Evolutionary conservation across 2,113 vertebrate species (phyloP).

Genomic region (Furnarius figulus): DNA sequence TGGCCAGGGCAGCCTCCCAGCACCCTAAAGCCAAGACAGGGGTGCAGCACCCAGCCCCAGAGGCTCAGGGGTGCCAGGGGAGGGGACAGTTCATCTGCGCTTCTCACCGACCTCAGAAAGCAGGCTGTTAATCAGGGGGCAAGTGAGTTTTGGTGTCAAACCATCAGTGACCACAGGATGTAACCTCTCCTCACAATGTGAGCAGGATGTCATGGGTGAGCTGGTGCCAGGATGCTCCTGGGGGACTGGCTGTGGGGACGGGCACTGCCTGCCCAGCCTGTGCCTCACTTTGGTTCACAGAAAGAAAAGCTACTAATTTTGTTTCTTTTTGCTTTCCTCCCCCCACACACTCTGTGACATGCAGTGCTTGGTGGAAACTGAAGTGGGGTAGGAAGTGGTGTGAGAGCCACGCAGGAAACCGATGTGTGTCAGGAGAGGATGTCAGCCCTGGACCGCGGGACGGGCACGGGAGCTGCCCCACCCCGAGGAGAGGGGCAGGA

Average conservation of each 20-base stretch:
- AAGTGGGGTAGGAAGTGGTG: background rate
- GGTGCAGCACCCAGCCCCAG: accelerated
- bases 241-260: accelerated
- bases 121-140: background rate
- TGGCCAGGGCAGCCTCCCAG: accelerated
- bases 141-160: background rate
- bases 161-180: accelerated
- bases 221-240: background rate
- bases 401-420: background rate
- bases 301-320: accelerated
- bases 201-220: accelerated
- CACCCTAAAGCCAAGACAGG: background rate
- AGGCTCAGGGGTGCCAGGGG: accelerated
- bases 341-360: accelerated
- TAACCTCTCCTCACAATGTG: accelerated
- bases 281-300: accelerated
- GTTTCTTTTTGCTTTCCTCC: background rate
- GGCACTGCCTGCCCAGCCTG: background rate
- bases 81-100: background rate
- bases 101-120: background rate
- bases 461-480: accelerated
- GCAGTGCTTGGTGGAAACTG: background rate
- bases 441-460: background rate
- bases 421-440: conserved; percentile 37
- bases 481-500: background rate